Evolutionary conservation across 2,888 invertebrate species (phyloP).

Genomic region (Cheilosia variabilis): DNA sequence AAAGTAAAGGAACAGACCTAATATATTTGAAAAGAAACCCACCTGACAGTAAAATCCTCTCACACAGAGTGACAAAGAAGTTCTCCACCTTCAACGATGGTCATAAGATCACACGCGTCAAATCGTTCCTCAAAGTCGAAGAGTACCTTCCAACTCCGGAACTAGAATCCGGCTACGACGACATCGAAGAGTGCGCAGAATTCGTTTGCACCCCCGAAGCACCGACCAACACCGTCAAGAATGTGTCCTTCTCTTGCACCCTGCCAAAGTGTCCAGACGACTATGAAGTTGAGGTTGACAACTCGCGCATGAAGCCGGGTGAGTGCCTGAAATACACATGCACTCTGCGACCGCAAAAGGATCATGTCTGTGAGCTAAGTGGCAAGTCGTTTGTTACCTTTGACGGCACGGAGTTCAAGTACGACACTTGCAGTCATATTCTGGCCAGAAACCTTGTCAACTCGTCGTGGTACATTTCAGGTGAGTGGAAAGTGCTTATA

Average conservation of each 20-base stretch:
- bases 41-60: background rate
- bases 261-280: conserved; percentile 86
- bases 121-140: conserved; percentile 78
- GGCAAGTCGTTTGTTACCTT: conserved; percentile 92
- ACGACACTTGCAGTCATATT: conserved; percentile 92
- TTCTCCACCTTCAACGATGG: conserved; percentile 79
- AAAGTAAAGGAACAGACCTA: no score
- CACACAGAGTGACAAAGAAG: conserved; percentile 78
- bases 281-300: conserved; percentile 85
- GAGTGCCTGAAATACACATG: conserved; percentile 87
- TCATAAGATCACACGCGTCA: conserved; percentile 79
- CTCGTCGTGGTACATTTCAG: conserved; percentile 88
- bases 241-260: conserved; percentile 78
- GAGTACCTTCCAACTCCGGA: conserved; percentile 79
- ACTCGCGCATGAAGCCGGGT: conserved; percentile 80
- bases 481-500: conserved; percentile 84
- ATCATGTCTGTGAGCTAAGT: conserved; percentile 87
- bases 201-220: conserved; percentile 82
- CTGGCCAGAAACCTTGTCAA: conserved; percentile 88
- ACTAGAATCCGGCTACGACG: conserved; percentile 76
- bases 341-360: conserved; percentile 86
- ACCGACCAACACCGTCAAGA: conserved; percentile 77
- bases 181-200: conserved; percentile 81
- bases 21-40: no score
- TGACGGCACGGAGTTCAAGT: conserved; percentile 90